Base-by-base conservation (phyloP, 2,888 invertebrate species). In the Nemotelus pantherinus region DNA sequence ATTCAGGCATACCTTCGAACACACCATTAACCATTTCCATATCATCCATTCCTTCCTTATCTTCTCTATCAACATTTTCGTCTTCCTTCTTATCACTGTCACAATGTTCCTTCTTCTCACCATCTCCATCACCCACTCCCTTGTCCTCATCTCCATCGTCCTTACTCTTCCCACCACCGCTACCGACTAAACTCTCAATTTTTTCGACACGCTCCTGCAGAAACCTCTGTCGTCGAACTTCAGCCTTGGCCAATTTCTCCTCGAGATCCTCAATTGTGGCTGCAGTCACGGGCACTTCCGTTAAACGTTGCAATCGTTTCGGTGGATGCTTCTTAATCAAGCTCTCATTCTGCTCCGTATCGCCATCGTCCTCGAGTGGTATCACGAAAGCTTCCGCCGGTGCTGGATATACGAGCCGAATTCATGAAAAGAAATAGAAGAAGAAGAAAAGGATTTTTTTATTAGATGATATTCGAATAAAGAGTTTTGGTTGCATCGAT, bases 181-280 rank as follows among this genome's bases (percentile, higher is more conserved):
- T 2, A 88, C 88, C 44, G 88, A 85, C 79, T 9, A 5, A 25
- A 87, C 89, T 82, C 88, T 83, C 83, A 77, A 85, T 83, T 44
- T 65, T 82, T 75, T 84, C 84, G 57, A 86, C 78, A 77, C 83
- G 84, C 76, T 84, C 85, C 78, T 86, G 86, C 79, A 87, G 79
- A 71, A 84, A 82, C 79, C 91, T 90, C 81, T 90, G 89, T 77
- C 94, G 89, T 79, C 94, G 88, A 80, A 90, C 89, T 82, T 94
- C 93, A 0, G 94, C 94, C 78, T 92, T 93, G 41, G 92, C 92
- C 80, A 93, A 87, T 83, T 93, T 93, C 83, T 91, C 93, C 82
- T 92, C 90, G 48, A 94, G 88, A 79, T 91, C 90, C 44, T 92
- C 90, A 60, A 93, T 86, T 53, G 90, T 89, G 81, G 90, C 88